These are phyloP conservation scores for Philopedon plagiatum DNA, from an alignment of 2,888 invertebrate species.

Conservation along the genomic window DNA sequence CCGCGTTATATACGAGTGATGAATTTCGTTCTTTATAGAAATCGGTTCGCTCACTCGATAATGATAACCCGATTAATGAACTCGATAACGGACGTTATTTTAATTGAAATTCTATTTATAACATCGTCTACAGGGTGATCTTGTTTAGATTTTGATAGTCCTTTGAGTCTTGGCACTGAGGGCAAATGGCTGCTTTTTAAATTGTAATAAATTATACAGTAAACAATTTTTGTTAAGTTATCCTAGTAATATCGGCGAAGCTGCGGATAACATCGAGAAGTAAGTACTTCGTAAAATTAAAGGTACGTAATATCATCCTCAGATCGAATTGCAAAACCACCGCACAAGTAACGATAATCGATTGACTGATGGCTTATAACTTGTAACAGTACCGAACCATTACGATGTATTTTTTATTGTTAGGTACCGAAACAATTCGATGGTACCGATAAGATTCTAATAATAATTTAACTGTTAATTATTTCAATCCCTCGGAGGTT, in stretches of 20 bases:
- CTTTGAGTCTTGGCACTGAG: too few relatives aligned
- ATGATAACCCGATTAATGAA: slow-evolving; percentile 43
- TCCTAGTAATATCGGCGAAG: too few relatives aligned
- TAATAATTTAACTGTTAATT: slow-evolving; percentile 24
- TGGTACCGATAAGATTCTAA: slow-evolving; percentile 18
- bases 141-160: not conserved
- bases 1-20: not conserved
- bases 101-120: slow-evolving; percentile 43
- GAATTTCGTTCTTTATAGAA: slow-evolving; percentile 16
- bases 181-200: too few relatives aligned
- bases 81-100: slow-evolving; percentile 39
- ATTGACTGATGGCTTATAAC: slow-evolving; percentile 6
- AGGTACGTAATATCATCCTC: not conserved
- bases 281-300: not conserved
- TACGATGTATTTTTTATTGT: slow-evolving; percentile 11
- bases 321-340: not conserved
- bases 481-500: not conserved
- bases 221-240: too few relatives aligned
- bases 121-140: not conserved
- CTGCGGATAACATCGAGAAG: too few relatives aligned
- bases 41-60: slow-evolving; percentile 29
- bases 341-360: not conserved
- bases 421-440: slow-evolving; percentile 15
- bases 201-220: too few relatives aligned
- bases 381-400: slow-evolving; percentile 19